phyloP scores from a whole-genome alignment of 2,888 invertebrate species.

The Cerceris ruficornis region DNA sequence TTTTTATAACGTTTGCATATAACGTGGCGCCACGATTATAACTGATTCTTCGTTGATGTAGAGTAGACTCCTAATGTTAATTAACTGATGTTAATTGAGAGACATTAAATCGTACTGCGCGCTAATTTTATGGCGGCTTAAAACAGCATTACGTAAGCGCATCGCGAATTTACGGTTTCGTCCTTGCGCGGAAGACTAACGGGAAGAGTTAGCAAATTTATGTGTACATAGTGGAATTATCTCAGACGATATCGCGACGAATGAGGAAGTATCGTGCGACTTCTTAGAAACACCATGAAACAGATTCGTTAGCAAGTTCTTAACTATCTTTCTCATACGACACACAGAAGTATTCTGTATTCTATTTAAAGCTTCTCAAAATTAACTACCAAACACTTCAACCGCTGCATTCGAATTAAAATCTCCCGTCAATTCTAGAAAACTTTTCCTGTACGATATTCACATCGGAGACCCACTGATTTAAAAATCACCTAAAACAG shows the following conservation, averaged over 20 bases:
- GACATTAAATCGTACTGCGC: conserved; percentile 4
- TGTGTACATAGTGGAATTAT: background rate
- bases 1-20: conserved; percentile 15
- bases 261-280: conserved; percentile 1
- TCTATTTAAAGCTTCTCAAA: no score
- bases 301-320: background rate
- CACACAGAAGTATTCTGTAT: no score
- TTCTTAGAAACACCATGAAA: background rate
- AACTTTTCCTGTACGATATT: no score
- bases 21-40: background rate
- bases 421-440: no score
- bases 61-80: background rate
- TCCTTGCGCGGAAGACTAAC: background rate
- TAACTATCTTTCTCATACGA: no score
- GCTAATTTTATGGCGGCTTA: background rate
- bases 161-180: background rate
- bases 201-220: conserved; percentile 13
- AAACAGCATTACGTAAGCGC: background rate
- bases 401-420: no score
- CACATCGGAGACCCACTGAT: no score
- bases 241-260: conserved; percentile 11
- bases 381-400: no score
- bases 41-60: background rate
- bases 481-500: no score
- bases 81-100: conserved; percentile 11